phyloP scores from a whole-genome alignment of 2,113 vertebrate genomes.

The Istiophorus platypterus region DNA sequence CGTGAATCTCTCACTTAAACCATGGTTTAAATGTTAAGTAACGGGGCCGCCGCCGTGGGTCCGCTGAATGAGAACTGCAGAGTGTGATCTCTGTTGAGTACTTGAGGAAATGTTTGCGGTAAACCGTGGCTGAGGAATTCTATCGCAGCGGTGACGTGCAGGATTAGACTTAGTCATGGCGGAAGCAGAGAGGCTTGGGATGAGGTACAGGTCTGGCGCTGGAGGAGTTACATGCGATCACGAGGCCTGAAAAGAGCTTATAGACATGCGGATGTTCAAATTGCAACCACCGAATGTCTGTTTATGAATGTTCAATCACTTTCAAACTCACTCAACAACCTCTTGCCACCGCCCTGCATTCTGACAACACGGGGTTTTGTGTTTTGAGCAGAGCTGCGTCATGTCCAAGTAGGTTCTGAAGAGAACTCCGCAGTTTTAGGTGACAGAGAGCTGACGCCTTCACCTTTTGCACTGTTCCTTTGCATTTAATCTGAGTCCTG shows the following conservation, averaged over 20 bases:
- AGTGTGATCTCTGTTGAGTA: slow-evolving; percentile 4
- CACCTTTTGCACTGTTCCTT: too few species aligned
- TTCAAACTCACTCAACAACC: background rate
- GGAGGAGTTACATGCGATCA: background rate
- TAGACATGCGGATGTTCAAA: too few species aligned
- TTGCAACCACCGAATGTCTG: background rate
- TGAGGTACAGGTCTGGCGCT: background rate
- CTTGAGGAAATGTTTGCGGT: slow-evolving; percentile 16
- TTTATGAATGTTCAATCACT: background rate
- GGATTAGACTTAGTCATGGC: slow-evolving; percentile 2
- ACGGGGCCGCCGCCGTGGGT: background rate
- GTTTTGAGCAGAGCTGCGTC: background rate
- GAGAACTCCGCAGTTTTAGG: too few species aligned
- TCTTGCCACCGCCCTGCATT: background rate
- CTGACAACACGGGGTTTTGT: background rate
- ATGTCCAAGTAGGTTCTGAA: too few species aligned
- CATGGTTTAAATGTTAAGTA: slow-evolving; percentile 45
- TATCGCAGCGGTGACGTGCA: background rate
- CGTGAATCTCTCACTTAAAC: slow-evolving; percentile 32
- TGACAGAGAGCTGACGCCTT: too few species aligned
- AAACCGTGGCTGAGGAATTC: background rate
- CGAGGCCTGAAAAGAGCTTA: background rate
- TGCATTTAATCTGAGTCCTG: background rate
- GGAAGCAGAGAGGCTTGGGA: background rate
- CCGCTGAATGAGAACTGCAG: background rate